Evolutionary conservation across 2,888 invertebrate species (phyloP).

Genomic region (Formica aserva): DNA sequence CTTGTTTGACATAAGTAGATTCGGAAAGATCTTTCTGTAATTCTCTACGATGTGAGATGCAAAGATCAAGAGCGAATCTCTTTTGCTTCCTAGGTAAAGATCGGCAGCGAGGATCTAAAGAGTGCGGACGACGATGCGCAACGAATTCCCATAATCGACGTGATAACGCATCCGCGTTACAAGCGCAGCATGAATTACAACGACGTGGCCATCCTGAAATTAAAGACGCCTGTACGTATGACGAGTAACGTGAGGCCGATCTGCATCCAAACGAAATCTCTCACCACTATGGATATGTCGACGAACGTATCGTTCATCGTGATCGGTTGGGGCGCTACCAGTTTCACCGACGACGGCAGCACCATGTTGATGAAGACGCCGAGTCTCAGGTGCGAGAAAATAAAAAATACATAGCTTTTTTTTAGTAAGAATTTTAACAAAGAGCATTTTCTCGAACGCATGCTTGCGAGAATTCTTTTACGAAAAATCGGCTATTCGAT

Average conservation of each 20-base stretch:
- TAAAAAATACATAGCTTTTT: not conserved
- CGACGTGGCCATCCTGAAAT: slow-evolving; percentile 79
- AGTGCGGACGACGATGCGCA: slow-evolving; percentile 66
- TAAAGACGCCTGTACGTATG: slow-evolving; percentile 70
- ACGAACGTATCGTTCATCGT: slow-evolving; percentile 73
- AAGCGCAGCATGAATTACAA: slow-evolving; percentile 76
- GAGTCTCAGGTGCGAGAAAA: slow-evolving; percentile 73
- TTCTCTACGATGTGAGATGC: not conserved
- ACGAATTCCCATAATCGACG: slow-evolving; percentile 71
- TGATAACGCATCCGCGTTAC: slow-evolving; percentile 78
- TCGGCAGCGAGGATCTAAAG: slow-evolving; percentile 76
- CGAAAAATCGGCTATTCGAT: not conserved
- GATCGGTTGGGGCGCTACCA: slow-evolving; percentile 80
- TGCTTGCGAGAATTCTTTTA: not conserved
- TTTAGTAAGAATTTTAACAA: not conserved
- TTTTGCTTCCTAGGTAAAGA: slow-evolving; percentile 74
- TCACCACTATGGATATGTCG: slow-evolving; percentile 10
- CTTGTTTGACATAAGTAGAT: not conserved
- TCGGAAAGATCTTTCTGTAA: not conserved
- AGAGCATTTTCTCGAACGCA: not conserved
- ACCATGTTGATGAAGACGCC: slow-evolving; percentile 77
- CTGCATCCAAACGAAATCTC: slow-evolving; percentile 78
- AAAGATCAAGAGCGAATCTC: not conserved
- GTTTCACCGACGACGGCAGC: slow-evolving; percentile 61
- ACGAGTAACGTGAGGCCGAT: slow-evolving; percentile 76